These are phyloP conservation scores for Sebastiscus tertius DNA, from an alignment of 2,797 vertebrate species.

Conservation along the genomic window DNA sequence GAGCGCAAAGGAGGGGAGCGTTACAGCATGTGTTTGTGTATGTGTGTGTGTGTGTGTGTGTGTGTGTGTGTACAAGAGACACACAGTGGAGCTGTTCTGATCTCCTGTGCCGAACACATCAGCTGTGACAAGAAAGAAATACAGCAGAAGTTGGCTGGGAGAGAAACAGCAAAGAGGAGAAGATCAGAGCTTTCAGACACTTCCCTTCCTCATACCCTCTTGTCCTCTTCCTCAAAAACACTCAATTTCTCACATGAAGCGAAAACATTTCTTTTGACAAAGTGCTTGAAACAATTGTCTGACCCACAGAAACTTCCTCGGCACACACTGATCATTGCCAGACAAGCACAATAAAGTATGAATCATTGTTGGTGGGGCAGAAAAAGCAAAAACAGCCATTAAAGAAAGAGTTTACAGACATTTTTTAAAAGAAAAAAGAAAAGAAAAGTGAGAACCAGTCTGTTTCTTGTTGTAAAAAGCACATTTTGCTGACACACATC, in stretches of 20 bases:
- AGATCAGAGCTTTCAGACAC: constrained; percentile 39
- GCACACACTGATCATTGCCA: constrained; percentile 16
- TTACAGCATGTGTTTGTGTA: constrained; percentile 30
- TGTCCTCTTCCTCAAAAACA: constrained; percentile 10
- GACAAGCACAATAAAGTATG: constrained; percentile 21
- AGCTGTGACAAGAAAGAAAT: constrained; percentile 45
- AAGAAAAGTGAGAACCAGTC: not conserved
- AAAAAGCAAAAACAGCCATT: constrained; percentile 15
- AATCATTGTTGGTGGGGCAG: constrained; percentile 14
- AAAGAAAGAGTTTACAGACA: not conserved
- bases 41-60: not conserved
- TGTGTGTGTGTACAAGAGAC: constrained; percentile 31
- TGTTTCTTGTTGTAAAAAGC: not conserved
- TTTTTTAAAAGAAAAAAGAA: not conserved
- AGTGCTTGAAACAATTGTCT: constrained; percentile 26
- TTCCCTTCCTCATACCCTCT: constrained; percentile 1
- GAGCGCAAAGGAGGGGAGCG: constrained; percentile 58
- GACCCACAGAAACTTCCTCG: constrained; percentile 31
- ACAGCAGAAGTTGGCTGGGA: constrained; percentile 38
- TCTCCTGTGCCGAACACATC: constrained; percentile 54
- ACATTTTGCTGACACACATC: constrained; percentile 3
- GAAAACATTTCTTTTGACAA: constrained; percentile 29
- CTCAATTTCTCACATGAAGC: constrained; percentile 1
- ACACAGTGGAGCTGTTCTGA: constrained; percentile 59
- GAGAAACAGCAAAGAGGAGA: constrained; percentile 36